phyloP scores from a whole-genome alignment of 2,113 vertebrate species.

The Crocuta crocuta region DNA sequence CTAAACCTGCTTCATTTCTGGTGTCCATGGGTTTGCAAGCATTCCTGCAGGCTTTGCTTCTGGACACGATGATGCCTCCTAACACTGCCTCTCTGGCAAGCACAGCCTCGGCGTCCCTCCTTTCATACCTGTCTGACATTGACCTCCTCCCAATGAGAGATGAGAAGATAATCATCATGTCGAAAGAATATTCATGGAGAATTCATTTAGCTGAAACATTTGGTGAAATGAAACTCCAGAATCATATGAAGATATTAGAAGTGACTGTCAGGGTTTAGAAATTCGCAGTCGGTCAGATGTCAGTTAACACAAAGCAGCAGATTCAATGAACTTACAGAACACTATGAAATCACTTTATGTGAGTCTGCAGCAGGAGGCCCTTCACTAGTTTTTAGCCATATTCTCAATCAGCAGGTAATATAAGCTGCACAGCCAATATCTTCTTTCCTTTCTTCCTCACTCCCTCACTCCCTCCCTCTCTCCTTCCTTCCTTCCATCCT shows the following conservation, averaged over 20 bases:
- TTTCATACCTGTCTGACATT: neutral
- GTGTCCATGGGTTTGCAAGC: neutral
- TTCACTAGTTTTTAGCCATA: neutral
- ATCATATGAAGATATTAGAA: neutral
- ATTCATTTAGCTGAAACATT: neutral
- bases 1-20: neutral
- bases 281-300: conserved; percentile 31
- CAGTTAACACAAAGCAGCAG: conserved; percentile 54
- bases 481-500: neutral
- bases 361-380: neutral
- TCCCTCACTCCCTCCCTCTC: rapidly evolving
- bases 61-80: neutral
- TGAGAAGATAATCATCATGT: neutral
- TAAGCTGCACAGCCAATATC: neutral
- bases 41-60: neutral
- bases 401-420: neutral
- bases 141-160: conserved; percentile 30
- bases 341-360: neutral
- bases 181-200: neutral
- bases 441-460: neutral
- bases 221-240: conserved; percentile 8
- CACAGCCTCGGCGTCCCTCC: neutral
- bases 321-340: conserved; percentile 51
- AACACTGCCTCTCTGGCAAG: neutral
- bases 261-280: neutral